These are phyloP conservation scores for Epinotia ramella DNA, from an alignment of 2,888 invertebrate species.

Conservation along the genomic window DNA sequence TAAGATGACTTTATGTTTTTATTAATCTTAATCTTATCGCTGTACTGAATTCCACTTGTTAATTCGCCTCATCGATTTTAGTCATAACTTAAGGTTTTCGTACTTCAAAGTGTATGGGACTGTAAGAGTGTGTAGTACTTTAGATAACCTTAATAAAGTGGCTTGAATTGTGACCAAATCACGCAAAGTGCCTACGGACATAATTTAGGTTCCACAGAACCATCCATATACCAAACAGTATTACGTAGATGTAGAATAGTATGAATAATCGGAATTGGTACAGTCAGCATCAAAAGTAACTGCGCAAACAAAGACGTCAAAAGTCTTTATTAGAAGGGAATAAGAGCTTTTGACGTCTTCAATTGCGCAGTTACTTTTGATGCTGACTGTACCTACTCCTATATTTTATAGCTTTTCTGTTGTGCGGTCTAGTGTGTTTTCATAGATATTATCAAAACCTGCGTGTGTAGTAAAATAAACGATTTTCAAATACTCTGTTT, in stretches of 20 bases:
- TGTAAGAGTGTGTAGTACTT: not conserved
- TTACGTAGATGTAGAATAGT: constrained; percentile 2
- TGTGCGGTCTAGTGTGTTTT: constrained; percentile 28
- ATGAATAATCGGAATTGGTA: not conserved
- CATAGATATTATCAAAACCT: not conserved
- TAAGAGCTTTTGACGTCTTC: too few relatives aligned
- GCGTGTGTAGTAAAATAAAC: constrained; percentile 15
- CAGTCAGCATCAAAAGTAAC: too few relatives aligned
- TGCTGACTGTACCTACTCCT: too few relatives aligned
- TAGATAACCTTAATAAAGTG: not conserved
- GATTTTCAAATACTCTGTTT: not conserved
- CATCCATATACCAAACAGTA: not conserved
- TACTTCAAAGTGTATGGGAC: not conserved
- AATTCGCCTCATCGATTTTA: not conserved
- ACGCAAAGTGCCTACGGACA: not conserved
- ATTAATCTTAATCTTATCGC: not conserved
- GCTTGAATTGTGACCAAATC: not conserved
- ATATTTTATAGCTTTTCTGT: constrained; percentile 6
- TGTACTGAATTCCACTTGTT: not conserved
- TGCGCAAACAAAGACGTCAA: too few relatives aligned
- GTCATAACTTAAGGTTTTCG: not conserved
- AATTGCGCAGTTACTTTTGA: too few relatives aligned
- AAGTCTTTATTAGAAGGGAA: too few relatives aligned
- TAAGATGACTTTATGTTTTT: not conserved
- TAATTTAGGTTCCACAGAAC: not conserved